Percentiles rank a stretch among this genome's conserved stretches.
Conservation (phyloP, 2,113 vertebrate species). For the Megalops atlanticus region DNA sequence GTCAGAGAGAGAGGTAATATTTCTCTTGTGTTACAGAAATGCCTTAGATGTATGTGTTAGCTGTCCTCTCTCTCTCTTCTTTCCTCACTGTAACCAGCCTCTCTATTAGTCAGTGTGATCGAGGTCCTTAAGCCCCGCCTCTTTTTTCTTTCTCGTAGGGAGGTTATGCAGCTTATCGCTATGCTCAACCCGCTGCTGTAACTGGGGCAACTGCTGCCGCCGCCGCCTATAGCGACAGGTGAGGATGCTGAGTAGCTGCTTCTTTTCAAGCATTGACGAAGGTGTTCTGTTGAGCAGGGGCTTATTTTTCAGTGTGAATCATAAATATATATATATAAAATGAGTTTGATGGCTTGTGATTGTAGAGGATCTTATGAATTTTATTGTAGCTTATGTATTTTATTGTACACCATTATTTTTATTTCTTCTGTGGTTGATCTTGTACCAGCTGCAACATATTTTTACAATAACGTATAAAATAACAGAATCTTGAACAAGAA, state of each 20-base stretch:
- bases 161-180: conserved; percentile 97
- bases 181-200: conserved; percentile 94
- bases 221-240: conserved; percentile 98
- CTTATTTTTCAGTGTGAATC: not conserved
- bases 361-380: not conserved
- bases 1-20: no score
- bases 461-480: no score
- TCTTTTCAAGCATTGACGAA: not conserved
- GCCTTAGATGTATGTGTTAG: not conserved
- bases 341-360: not conserved
- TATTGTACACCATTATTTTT: no score
- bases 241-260: conserved; percentile 32
- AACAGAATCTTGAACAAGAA: no score
- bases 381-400: not conserved
- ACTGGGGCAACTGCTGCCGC: conserved; percentile 91
- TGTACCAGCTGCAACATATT: no score
- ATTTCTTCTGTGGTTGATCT: no score
- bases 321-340: no score
- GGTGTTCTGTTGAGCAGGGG: no score
- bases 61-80: not conserved
- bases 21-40: not conserved
- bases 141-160: conserved; percentile 68
- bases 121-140: not conserved
- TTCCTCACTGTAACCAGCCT: not conserved
- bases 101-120: not conserved